Conservation (phyloP, 2,888 invertebrate species). For the Nipponacmea schrenckii region DNA sequence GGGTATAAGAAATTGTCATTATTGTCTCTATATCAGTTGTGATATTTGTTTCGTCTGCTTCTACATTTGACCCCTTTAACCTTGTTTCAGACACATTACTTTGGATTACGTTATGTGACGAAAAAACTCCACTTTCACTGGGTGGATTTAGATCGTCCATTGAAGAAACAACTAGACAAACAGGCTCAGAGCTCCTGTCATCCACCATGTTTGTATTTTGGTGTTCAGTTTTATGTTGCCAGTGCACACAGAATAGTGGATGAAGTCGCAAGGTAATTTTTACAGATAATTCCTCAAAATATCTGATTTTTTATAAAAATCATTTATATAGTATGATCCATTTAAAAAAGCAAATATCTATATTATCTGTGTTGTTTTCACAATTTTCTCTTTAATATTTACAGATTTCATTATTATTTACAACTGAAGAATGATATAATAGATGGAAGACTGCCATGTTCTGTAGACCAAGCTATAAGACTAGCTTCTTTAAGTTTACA, state of each 20-base stretch:
- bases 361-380: background rate
- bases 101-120: constrained; percentile 88
- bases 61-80: too few relatives aligned
- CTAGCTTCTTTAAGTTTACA: constrained; percentile 94
- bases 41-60: too few relatives aligned
- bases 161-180: constrained; percentile 94
- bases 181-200: constrained; percentile 78
- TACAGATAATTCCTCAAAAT: background rate
- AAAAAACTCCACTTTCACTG: constrained; percentile 75
- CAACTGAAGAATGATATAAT: constrained; percentile 94
- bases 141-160: constrained; percentile 92
- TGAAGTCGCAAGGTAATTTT: constrained; percentile 83
- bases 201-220: constrained; percentile 78
- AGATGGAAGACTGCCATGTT: constrained; percentile 89
- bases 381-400: constrained; percentile 24
- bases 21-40: too few relatives aligned
- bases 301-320: too few relatives aligned
- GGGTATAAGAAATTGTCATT: too few relatives aligned
- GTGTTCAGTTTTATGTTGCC: constrained; percentile 94
- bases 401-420: constrained; percentile 90
- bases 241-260: constrained; percentile 89
- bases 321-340: too few relatives aligned
- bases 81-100: constrained; percentile 80
- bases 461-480: constrained; percentile 89
- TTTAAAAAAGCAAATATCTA: background rate